Evolutionary conservation across 2,113 vertebrate species (phyloP), one percentile per base, ranked within the genome.

Genomic region (Lycocorax pyrrhopterus): DNA sequence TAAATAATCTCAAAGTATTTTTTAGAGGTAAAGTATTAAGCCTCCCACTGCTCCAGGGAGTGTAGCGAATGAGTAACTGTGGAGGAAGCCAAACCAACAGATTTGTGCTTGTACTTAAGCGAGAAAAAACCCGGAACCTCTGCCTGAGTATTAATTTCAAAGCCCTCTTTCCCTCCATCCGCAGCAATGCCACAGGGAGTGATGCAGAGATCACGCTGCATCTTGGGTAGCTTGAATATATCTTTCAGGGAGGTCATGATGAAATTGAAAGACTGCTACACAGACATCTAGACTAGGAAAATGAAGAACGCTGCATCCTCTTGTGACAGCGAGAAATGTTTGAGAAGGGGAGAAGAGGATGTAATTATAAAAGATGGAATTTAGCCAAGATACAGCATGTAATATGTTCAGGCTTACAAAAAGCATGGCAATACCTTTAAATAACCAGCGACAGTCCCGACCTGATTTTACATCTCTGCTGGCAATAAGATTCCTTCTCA

Each of bases 381-480:
- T 95, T 90, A 80, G 90, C 93, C 96, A 96, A 89, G 71, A 94
- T 80, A 83, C 71, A 80, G 67, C 75, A 60, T 87, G 66, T 95
- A 84, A 92, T 94, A 82, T 89, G 69, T 82, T 92, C 84, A 64
- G 60, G 68, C 66, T 87, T 93, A 92, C 74, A 91, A 84, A 97
- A 92, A 79, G 77, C 66, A 43, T 73, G 88, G 77, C 89, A 82
- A 75, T 87, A 91, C 58, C 93, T 95, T 96, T 97, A 96, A 97
- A 97, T 97, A 95, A 94, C 95, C 71, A 89, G 89, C 14, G 58
- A 91, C 81, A 93, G 94, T 93, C 94, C 93, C 8, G 84, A 97
- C 95, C 95, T 94, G 91, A 95, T 94, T 96, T 97, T 94, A 96
- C 89, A 96, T 96, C 82, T 95, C 78, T 80, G 82, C 85, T 89